Evolutionary conservation across 2,888 invertebrate genomes (phyloP).

Genomic region (Norana najaformis): DNA sequence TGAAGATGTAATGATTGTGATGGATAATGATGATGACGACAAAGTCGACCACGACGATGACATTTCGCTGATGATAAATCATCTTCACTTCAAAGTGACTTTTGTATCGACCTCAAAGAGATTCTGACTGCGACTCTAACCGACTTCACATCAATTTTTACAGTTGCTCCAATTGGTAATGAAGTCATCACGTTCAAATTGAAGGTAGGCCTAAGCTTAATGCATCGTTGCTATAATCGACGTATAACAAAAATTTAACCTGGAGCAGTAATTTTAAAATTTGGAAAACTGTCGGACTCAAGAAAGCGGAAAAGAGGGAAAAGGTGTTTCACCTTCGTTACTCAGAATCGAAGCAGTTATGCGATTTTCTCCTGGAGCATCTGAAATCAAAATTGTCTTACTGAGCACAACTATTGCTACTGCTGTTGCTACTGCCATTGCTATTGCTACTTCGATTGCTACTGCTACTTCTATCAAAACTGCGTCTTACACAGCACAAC

Average conservation of each 20-base stretch:
- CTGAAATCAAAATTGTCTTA: not conserved
- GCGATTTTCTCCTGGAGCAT: not conserved
- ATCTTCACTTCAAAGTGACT: not conserved
- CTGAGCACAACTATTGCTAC: not conserved
- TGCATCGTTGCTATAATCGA: not conserved
- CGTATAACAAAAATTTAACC: not conserved
- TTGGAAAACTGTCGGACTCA: not conserved
- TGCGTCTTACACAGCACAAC: not conserved
- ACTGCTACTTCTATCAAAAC: too few relatives aligned
- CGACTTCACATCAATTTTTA: too few relatives aligned
- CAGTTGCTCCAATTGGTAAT: too few relatives aligned
- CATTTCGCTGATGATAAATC: not conserved
- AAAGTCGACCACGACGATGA: not conserved
- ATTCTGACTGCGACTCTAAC: not conserved
- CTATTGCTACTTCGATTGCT: not conserved
- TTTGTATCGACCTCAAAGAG: not conserved
- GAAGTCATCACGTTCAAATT: not conserved
- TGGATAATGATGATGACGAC: not conserved
- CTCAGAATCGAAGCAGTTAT: not conserved
- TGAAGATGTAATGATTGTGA: too few relatives aligned
- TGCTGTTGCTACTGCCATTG: not conserved
- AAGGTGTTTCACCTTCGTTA: not conserved
- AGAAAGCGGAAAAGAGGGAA: not conserved
- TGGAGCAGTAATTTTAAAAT: too few relatives aligned
- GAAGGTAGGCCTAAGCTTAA: not conserved